Conservation (phyloP, 2,797 vertebrate species). For the Nothura maculosa region DNA sequence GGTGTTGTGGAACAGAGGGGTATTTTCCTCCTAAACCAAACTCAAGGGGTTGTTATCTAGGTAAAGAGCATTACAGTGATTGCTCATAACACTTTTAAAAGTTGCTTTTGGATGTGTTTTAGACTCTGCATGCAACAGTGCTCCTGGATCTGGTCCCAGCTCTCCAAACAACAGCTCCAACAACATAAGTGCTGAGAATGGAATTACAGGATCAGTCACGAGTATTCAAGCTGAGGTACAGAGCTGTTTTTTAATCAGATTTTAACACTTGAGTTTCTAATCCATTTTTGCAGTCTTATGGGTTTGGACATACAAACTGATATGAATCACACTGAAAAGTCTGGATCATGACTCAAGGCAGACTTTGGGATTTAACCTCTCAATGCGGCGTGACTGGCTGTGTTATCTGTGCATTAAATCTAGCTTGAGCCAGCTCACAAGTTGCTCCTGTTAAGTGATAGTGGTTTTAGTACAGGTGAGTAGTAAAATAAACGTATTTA, state of each 20-base stretch:
- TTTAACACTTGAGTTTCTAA: background rate
- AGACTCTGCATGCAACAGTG: constrained; percentile 97
- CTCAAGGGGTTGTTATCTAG: background rate
- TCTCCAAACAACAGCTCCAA: constrained; percentile 98
- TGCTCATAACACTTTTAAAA: background rate
- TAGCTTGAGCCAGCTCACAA: background rate
- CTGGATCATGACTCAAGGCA: background rate
- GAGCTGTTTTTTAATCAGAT: background rate
- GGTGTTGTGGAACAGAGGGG: background rate
- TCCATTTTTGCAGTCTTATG: background rate
- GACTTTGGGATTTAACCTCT: constrained; percentile 20
- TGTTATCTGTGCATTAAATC: constrained; percentile 41
- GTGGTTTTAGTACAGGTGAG: background rate
- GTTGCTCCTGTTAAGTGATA: constrained; percentile 24
- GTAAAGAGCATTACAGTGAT: background rate
- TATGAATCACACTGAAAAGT: rapidly evolving
- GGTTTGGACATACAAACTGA: rapidly evolving
- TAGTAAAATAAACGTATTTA: background rate
- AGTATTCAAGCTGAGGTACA: constrained; percentile 91
- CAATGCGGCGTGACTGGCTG: background rate
- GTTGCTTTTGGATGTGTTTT: constrained; percentile 54
- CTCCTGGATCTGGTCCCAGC: constrained; percentile 96
- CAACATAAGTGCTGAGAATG: constrained; percentile 94
- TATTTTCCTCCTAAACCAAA: background rate
- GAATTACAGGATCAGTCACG: constrained; percentile 85